phyloP scores from a whole-genome alignment of 2,113 vertebrate genomes.

The Camelus bactrianus region DNA sequence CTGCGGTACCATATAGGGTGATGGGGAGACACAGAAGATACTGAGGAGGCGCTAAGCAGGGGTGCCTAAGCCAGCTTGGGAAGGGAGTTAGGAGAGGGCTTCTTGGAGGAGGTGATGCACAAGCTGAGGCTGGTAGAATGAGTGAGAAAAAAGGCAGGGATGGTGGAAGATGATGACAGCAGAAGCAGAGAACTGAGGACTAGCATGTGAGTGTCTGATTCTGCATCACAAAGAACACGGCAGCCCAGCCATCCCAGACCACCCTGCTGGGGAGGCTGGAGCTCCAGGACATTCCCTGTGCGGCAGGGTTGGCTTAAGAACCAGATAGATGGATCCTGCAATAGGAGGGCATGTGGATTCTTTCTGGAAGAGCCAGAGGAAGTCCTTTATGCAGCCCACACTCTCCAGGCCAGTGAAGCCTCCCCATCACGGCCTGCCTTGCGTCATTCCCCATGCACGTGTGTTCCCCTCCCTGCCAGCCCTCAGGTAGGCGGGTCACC shows the following conservation, averaged over 20 bases:
- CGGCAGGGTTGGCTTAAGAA: neutral
- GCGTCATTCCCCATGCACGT: fast-evolving
- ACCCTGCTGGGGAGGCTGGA: neutral
- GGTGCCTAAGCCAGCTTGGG: neutral
- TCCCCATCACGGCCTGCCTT: neutral
- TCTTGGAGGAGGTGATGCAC: neutral
- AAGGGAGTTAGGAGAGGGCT: neutral
- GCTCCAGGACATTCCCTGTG: neutral
- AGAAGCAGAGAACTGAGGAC: neutral
- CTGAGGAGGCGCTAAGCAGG: neutral
- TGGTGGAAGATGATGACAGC: neutral
- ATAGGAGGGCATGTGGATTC: neutral
- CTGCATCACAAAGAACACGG: neutral
- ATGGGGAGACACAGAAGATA: neutral
- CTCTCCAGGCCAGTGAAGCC: neutral
- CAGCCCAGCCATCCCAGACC: neutral
- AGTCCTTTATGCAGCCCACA: neutral
- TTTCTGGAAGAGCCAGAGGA: neutral
- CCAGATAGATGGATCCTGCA: neutral
- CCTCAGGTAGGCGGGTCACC: fast-evolving
- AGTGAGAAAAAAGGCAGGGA: neutral
- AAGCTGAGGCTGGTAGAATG: neutral
- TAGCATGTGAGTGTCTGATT: fast-evolving
- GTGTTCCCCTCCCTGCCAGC: neutral
- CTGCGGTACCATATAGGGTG: neutral